Base-by-base conservation (phyloP, 2,113 vertebrate species). In the Empidonax alnorum region DNA sequence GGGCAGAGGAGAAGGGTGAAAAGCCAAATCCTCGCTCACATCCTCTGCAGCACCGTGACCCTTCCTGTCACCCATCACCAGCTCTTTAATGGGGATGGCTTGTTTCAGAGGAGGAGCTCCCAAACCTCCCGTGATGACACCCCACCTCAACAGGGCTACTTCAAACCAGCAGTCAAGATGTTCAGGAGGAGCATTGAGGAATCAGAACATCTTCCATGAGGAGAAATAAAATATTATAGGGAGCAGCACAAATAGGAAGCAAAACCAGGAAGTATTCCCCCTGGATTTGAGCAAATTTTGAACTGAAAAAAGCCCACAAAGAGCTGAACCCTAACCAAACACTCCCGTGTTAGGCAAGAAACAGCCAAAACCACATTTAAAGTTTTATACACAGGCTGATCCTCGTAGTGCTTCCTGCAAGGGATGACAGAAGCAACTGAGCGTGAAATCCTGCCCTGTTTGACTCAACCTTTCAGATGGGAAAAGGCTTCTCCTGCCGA, bases 311-410 rank as follows among this genome's bases (percentile, higher is more conserved):
- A 6, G 7, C 37, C 17, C 71, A 67, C 41, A n/a, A 93, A 56
- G 31, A 33, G 42, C 61, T 0, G 0, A 80, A n/a, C 27, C 18
- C 62, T 52, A 33, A 77, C 39, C 61, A 76, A 79, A 69, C 59
- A 39, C 3, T 47, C 20, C 25, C 0, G 0, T 52, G 58, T 68
- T 82, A 56, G 84, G 28, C 61, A 30, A 61, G 55, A 18, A 77
- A 27, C 66, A 21, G 66, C 41, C 55, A 74, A 82, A 89, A 53
- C 58, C 85, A 88, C 86, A 73, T 72, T 71, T 82, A 58, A 82
- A 1, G 10, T 49, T 55, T 6, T 2, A 5, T 4, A 31, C 7
- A 1, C 15, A 0, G 33, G 30, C 83, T 15, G 13, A 11, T 37
- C 25, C 55, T 0, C 0, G 21, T 2, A 14, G 21, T 5, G 73